These are phyloP conservation scores for Orthonyx spaldingii DNA, from an alignment of 2,113 vertebrate species.

Conservation along the genomic window DNA sequence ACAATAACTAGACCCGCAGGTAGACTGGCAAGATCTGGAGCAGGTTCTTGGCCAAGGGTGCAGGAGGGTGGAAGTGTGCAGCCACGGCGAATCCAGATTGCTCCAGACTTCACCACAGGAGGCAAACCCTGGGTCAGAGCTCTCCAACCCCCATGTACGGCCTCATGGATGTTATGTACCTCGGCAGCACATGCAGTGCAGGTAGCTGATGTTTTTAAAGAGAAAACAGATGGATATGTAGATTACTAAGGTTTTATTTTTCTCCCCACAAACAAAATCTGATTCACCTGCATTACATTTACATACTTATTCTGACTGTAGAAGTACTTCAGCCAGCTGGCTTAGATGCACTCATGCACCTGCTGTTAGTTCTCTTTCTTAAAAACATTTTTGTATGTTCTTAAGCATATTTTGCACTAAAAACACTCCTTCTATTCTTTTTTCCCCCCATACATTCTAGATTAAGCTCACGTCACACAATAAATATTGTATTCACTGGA, in stretches of 20 bases:
- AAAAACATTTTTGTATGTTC: neutral
- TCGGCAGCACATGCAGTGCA: neutral
- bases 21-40: neutral
- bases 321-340: neutral
- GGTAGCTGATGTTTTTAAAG: neutral
- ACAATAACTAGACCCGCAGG: neutral
- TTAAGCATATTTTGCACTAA: neutral
- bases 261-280: neutral
- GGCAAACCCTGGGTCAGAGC: neutral
- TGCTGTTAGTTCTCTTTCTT: neutral
- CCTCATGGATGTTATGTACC: fast-evolving
- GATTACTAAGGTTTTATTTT: neutral
- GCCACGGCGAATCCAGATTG: neutral
- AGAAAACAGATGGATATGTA: neutral
- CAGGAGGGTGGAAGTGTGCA: neutral
- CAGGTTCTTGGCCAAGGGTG: neutral
- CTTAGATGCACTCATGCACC: neutral
- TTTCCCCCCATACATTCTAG: neutral
- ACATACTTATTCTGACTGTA: neutral
- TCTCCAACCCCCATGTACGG: fast-evolving
- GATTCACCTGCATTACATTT: neutral
- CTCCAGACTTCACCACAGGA: neutral
- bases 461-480: neutral
- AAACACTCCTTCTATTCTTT: neutral
- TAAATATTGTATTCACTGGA: neutral